These are phyloP conservation scores for Actinemys pallida DNA, from an alignment of 2,113 vertebrate species.

Conservation along the genomic window DNA sequence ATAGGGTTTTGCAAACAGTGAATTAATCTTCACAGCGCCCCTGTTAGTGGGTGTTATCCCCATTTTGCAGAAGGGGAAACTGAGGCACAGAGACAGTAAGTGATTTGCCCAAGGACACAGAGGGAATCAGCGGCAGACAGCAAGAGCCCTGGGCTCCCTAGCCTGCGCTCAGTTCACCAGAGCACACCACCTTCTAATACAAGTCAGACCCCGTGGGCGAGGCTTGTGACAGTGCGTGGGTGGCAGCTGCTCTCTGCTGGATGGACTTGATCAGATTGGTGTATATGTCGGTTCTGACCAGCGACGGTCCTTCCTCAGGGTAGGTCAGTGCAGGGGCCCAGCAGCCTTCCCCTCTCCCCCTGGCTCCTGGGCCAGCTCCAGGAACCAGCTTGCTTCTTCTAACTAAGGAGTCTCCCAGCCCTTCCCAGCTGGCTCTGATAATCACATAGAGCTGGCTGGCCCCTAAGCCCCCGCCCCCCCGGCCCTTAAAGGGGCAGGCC, in stretches of 20 bases:
- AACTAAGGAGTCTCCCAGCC: neutral
- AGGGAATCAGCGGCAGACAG: neutral
- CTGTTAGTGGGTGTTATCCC: neutral
- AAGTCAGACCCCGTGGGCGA: neutral
- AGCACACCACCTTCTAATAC: neutral
- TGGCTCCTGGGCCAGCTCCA: neutral
- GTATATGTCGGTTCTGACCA: too few relatives aligned
- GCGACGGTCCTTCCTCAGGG: neutral
- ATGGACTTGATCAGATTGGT: neutral
- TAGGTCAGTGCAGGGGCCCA: neutral
- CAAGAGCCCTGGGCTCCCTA: neutral
- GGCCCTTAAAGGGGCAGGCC: neutral
- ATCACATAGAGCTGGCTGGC: neutral
- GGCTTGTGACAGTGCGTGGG: neutral
- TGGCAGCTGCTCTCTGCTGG: fast-evolving
- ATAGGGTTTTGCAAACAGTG: neutral
- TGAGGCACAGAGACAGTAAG: fast-evolving
- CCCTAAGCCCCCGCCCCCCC: neutral
- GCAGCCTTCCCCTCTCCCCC: too few relatives aligned
- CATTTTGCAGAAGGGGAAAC: fast-evolving
- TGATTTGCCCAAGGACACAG: fast-evolving
- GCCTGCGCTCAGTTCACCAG: neutral
- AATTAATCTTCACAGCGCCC: neutral
- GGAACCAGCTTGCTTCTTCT: neutral
- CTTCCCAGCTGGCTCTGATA: neutral